Evolutionary conservation across 2,113 vertebrate species (phyloP).

Genomic region (Rhizomys pruinosus): DNA sequence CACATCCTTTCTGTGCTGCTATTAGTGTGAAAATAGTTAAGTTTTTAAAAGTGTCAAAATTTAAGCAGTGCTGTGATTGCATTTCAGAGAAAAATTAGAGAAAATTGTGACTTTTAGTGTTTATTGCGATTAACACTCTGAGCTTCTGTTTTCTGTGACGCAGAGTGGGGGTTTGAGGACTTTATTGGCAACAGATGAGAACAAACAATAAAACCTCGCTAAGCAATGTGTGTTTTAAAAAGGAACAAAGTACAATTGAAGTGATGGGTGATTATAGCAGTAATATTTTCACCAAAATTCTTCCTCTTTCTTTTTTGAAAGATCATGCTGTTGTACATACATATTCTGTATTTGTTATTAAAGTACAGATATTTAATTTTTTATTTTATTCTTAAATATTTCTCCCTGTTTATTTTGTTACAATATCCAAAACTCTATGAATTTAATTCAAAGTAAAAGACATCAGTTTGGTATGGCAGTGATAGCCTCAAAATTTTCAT

Average conservation of each 20-base stretch:
- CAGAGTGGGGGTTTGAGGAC: background rate
- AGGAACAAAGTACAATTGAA: background rate
- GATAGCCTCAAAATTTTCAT: constrained; percentile 35
- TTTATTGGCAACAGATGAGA: background rate
- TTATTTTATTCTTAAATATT: constrained; percentile 38
- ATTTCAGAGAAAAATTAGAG: background rate
- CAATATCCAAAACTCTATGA: background rate
- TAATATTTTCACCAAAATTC: background rate
- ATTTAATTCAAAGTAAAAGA: constrained; percentile 49
- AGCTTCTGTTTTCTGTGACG: constrained; percentile 25
- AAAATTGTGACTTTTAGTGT: constrained; percentile 28
- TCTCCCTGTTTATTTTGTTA: constrained; percentile 46
- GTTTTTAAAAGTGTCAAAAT: background rate
- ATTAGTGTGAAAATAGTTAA: constrained; percentile 53
- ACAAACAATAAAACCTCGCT: background rate
- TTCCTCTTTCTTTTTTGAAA: background rate
- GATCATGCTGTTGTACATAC: background rate
- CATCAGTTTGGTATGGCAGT: background rate
- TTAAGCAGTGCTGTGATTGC: background rate
- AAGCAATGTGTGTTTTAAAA: constrained; percentile 30
- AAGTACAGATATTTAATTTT: background rate
- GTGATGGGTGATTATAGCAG: background rate
- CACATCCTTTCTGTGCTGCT: background rate
- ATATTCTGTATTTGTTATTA: constrained; percentile 15
- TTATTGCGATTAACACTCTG: constrained; percentile 19